Percentiles rank a stretch among this genome's conserved stretches.
phyloP scores from a whole-genome alignment of 2,113 vertebrate genomes.

The Cyprinodon variegatus region DNA sequence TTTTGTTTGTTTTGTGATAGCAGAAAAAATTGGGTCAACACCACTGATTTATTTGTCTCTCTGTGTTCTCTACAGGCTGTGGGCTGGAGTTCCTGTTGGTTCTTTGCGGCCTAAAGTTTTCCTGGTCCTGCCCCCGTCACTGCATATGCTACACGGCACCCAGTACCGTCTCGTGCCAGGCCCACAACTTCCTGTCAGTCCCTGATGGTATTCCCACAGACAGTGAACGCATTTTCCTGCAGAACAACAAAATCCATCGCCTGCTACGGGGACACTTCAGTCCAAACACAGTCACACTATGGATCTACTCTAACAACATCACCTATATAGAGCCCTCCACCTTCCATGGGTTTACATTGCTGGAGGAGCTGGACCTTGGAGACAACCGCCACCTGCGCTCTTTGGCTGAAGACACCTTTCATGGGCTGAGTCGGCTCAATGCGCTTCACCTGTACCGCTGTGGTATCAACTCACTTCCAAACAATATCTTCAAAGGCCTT shows the following conservation, averaged over 20 bases:
- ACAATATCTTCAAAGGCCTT: slow-evolving; percentile 91
- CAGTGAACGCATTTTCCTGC: slow-evolving; percentile 96
- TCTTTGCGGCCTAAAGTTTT: slow-evolving; percentile 87
- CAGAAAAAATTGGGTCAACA: neutral
- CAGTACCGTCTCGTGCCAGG: slow-evolving; percentile 98
- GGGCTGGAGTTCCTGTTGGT: slow-evolving; percentile 92
- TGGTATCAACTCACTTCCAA: slow-evolving; percentile 90
- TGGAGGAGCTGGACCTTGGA: slow-evolving; percentile 97
- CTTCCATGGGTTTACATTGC: slow-evolving; percentile 89
- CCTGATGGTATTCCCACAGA: slow-evolving; percentile 93
- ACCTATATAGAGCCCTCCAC: slow-evolving; percentile 93
- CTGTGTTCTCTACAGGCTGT: slow-evolving; percentile 79
- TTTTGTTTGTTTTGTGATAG: neutral
- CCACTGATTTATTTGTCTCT: slow-evolving; percentile 15
- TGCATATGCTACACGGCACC: slow-evolving; percentile 96
- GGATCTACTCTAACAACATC: slow-evolving; percentile 99
- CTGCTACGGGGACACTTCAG: slow-evolving; percentile 92
- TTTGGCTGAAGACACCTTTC: slow-evolving; percentile 94
- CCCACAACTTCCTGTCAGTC: slow-evolving; percentile 92
- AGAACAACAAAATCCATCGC: slow-evolving; percentile 96
- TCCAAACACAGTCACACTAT: slow-evolving; percentile 92
- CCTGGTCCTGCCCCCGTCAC: slow-evolving; percentile 89
- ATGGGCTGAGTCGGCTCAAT: slow-evolving; percentile 89
- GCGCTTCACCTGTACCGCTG: slow-evolving; percentile 96
- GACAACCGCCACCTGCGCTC: slow-evolving; percentile 94